Evolutionary conservation across 2,888 invertebrate genomes (phyloP).

Genomic region (Tetrapedia diversipes): DNA sequence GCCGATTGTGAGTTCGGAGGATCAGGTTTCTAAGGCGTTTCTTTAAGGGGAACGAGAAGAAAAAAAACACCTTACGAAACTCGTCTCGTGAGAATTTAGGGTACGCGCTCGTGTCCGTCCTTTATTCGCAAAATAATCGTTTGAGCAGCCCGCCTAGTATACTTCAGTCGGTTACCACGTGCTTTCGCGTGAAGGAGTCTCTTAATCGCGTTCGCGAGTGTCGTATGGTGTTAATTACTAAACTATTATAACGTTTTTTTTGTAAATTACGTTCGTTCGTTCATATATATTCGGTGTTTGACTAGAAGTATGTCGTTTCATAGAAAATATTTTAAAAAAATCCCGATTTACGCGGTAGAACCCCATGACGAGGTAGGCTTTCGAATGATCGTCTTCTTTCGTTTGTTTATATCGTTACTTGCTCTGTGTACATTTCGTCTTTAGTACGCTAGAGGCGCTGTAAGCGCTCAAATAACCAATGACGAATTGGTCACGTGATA

Average conservation of each 20-base stretch:
- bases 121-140: conserved; percentile 74
- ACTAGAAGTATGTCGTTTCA: conserved; percentile 45
- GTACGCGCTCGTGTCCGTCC: conserved; percentile 66
- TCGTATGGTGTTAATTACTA: conserved; percentile 57
- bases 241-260: conserved; percentile 35
- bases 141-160: conserved; percentile 72
- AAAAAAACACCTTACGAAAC: conserved; percentile 71
- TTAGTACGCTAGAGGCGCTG: conserved; percentile 50
- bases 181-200: conserved; percentile 73
- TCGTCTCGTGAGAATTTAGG: conserved; percentile 76
- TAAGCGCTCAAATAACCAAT: conserved; percentile 12
- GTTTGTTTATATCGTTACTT: conserved; percentile 60
- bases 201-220: conserved; percentile 61
- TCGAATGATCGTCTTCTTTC: conserved; percentile 27
- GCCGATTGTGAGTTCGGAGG: conserved; percentile 61
- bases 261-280: conserved; percentile 16
- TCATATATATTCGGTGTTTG: not conserved
- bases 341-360: conserved; percentile 91
- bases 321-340: conserved; percentile 85
- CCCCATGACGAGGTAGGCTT: conserved; percentile 88
- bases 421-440: conserved; percentile 23
- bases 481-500: conserved; percentile 48
- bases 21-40: conserved; percentile 71
- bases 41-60: conserved; percentile 39
- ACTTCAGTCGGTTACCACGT: conserved; percentile 75